Conservation (phyloP, 2,797 vertebrate species). For the Gallinago stenura region DNA sequence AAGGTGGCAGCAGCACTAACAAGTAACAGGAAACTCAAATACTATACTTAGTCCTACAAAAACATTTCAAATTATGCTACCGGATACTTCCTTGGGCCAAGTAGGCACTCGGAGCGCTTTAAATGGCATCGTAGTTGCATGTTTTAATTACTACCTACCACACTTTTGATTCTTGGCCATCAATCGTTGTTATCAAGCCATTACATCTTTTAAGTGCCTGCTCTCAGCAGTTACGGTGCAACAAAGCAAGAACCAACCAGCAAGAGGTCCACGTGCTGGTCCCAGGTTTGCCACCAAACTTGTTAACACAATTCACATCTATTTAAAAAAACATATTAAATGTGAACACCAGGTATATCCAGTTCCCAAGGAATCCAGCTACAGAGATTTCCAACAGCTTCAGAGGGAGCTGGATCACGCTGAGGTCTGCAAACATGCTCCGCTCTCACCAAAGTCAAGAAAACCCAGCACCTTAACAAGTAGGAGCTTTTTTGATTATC, state of each 20-base stretch:
- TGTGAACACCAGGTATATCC: background rate
- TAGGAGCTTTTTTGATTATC: background rate
- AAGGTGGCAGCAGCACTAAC: background rate
- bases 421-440: background rate
- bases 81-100: background rate
- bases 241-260: background rate
- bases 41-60: background rate
- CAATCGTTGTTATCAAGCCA: background rate
- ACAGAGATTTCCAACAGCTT: background rate
- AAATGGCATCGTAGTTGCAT: background rate
- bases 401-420: background rate
- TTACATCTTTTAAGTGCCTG: background rate
- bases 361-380: background rate
- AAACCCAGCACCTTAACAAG: background rate
- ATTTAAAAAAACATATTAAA: background rate
- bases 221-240: background rate
- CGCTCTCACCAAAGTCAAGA: background rate
- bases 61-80: background rate
- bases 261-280: background rate
- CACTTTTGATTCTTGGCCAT: background rate
- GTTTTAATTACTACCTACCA: background rate
- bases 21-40: constrained; percentile 25
- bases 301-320: background rate
- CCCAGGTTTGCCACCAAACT: background rate
- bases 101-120: background rate